Evolutionary conservation across 1,140 invertebrate genomes (phyloP).

Genomic region (Phortica variegata): DNA sequence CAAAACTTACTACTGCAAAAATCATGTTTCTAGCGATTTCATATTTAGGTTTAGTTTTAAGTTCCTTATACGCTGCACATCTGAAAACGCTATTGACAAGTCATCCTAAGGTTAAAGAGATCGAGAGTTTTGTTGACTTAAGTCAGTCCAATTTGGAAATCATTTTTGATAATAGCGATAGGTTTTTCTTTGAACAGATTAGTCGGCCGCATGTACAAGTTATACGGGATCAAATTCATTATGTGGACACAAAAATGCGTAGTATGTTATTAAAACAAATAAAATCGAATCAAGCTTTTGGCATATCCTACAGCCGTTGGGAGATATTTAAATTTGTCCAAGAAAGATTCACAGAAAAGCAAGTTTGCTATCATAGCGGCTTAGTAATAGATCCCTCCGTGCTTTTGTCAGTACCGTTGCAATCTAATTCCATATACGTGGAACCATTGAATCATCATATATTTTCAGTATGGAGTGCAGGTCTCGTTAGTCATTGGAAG

Average conservation of each 20-base stretch:
- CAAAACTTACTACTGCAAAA: conserved; percentile 12
- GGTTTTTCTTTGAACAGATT: conserved; percentile 12
- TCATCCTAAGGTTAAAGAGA: conserved; percentile 15
- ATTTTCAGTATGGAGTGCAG: conserved; percentile 8
- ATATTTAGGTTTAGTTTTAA: conserved; percentile 25
- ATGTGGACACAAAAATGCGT: not conserved
- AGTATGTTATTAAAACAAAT: not conserved
- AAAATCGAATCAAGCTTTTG: conserved; percentile 17
- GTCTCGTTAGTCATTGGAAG: conserved; percentile 23
- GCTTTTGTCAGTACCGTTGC: conserved; percentile 21
- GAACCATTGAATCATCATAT: conserved; percentile 24
- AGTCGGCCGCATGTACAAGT: not conserved
- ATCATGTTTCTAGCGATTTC: conserved; percentile 23
- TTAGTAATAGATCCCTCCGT: conserved; percentile 13
- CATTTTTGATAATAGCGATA: conserved; percentile 20
- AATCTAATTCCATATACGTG: conserved; percentile 31
- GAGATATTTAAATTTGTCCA: conserved; percentile 17
- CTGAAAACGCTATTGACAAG: conserved; percentile 37
- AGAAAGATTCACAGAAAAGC: conserved; percentile 19
- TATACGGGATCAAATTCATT: conserved; percentile 12
- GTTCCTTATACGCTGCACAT: conserved; percentile 26
- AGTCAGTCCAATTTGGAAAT: conserved; percentile 13
- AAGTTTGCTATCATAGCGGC: conserved; percentile 3
- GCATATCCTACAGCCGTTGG: conserved; percentile 11
- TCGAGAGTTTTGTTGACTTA: conserved; percentile 19